A percentile compares a stretch with the other conserved stretches of the same genome.
Conservation (phyloP, 2,113 vertebrate species). For the Ailurus styani region DNA sequence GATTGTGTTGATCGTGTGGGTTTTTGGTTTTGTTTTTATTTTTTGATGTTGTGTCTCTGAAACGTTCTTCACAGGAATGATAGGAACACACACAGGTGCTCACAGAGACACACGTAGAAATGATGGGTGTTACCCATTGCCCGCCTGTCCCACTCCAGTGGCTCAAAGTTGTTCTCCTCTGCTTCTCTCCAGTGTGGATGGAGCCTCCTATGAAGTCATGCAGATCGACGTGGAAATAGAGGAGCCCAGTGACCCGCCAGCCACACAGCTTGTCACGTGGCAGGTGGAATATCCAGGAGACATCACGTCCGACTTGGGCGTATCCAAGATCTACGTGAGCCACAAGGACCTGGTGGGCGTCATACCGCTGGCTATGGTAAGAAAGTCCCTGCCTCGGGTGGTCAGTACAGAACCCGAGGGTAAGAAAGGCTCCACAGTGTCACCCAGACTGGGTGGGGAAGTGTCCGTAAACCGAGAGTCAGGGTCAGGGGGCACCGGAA, state of each 20-base stretch:
- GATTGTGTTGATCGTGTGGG: background rate
- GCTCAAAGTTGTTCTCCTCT: background rate
- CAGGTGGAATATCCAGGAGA: conserved; percentile 89
- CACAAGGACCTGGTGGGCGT: conserved; percentile 90
- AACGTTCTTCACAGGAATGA: accelerated
- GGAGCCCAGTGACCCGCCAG: conserved; percentile 82
- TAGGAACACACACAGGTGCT: accelerated
- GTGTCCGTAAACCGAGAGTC: background rate
- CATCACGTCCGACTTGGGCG: conserved; percentile 81
- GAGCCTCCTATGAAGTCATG: conserved; percentile 86
- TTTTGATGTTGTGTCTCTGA: background rate
- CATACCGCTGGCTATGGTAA: conserved; percentile 93
- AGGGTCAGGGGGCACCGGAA: accelerated
- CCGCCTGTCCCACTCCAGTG: accelerated
- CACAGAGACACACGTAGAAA: accelerated
- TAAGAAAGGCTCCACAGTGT: accelerated
- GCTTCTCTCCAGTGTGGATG: conserved; percentile 62
- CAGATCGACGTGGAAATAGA: conserved; percentile 93
- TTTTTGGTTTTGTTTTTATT: too few species aligned
- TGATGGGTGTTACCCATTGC: background rate
- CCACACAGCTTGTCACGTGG: conserved; percentile 92
- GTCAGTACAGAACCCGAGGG: accelerated
- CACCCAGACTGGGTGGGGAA: background rate
- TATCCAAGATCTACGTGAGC: conserved; percentile 91
- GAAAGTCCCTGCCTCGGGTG: conserved; percentile 6